Evolutionary conservation across 2,797 vertebrate species (phyloP).

Genomic region (Phataginus tricuspis): DNA sequence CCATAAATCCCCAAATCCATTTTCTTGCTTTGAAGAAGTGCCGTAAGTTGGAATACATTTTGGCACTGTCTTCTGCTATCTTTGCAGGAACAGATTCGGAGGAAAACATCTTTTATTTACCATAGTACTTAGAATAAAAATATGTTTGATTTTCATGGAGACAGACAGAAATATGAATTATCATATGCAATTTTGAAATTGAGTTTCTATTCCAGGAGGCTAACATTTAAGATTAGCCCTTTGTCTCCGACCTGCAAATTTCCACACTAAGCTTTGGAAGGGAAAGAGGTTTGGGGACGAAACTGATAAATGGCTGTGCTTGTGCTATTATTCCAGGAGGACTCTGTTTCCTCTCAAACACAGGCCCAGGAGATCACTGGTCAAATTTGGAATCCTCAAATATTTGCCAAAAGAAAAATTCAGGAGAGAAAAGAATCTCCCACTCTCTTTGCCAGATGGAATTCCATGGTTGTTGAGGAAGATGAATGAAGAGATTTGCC

Average conservation of each 20-base stretch:
- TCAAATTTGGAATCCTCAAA: conserved; percentile 15
- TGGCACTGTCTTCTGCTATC: conserved; percentile 27
- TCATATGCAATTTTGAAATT: conserved; percentile 10
- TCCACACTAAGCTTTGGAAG: background rate
- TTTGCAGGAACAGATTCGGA: background rate
- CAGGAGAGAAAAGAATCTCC: conserved; percentile 34
- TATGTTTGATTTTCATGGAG: conserved; percentile 49
- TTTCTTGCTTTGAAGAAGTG: background rate
- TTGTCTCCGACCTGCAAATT: background rate
- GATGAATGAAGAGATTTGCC: background rate
- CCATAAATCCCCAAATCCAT: background rate
- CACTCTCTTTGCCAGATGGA: background rate
- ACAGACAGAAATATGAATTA: conserved; percentile 41
- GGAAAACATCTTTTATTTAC: background rate
- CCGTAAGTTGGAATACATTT: background rate
- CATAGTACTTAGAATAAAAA: conserved; percentile 44
- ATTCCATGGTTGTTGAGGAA: background rate
- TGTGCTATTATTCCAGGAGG: background rate
- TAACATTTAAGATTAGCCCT: background rate
- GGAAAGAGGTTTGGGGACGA: background rate
- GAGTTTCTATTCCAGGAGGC: conserved; percentile 35
- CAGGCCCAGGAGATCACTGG: background rate
- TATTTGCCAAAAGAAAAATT: conserved; percentile 54
- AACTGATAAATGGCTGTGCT: background rate
- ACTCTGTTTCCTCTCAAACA: conserved; percentile 48